Base-by-base conservation (phyloP, 2,888 invertebrate species). In the Cosmorhoe ocellata region DNA sequence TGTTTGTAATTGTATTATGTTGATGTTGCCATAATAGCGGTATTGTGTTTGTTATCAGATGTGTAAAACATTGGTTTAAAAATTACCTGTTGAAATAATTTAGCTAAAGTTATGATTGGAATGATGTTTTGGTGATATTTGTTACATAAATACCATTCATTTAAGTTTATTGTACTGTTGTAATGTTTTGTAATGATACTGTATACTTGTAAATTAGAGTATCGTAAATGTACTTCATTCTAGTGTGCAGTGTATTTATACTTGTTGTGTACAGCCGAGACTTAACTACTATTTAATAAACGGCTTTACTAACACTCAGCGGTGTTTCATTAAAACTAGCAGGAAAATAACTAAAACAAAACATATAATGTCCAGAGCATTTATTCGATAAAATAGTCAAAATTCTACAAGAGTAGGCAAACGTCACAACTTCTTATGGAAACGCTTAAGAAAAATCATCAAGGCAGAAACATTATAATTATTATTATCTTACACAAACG, bases 331-430 rank as follows among this genome's bases (percentile, higher is more conserved):
- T 58, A 44, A 34, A 26, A 39, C 31, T 31, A 48, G 31, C 34
- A 32, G 39, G 48, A 36, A 37, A 34, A 41, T 33, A 57, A 55
- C 50, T 40, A 48, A 59, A 59, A 58, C 51, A 33, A 59, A 49
- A 49, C 39, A 27, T 18, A 77, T n/a, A n/a, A n/a, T 74, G 79
- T 86, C 81, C 84, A 88, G 81, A 86, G 84, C 81, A 84, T 89
- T 89, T 89, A 89, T 88, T 88, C 80, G 79, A 79, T 88, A 88
- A 90, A 89, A 83, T 86, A 83, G 84, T 88, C 88, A 86, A 89
- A 88, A 88, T 86, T 81, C 89, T 89, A 89, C 88, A 89, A 84
- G 84, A 87, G 79, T 88, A 89, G 84, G 88, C 88, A 87, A 88
- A 88, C 87, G 85, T 89, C 89, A 89, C 88, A 88, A 87, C 84